phyloP scores from a whole-genome alignment of 2,113 vertebrate species.

The Oncorhynchus kisutch region DNA sequence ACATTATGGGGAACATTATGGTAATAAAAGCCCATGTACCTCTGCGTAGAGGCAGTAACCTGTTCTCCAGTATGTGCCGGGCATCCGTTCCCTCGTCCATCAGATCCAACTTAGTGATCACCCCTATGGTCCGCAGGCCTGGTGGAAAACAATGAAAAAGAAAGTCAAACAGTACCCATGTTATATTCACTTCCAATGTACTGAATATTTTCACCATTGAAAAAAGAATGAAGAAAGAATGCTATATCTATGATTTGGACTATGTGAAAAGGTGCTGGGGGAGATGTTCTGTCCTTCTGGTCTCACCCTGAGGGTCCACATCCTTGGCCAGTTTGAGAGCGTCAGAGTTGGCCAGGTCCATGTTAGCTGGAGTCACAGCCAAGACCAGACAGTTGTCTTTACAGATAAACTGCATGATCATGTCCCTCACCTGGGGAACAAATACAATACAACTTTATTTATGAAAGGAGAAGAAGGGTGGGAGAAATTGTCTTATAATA shows the following conservation, averaged over 20 bases:
- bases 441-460: no score
- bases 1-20: background rate
- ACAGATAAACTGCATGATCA: conserved; percentile 93
- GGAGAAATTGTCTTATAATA: no score
- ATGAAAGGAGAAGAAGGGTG: no score
- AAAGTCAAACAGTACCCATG: background rate
- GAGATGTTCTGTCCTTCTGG: conserved; percentile 38
- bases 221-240: no score
- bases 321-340: conserved; percentile 94
- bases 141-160: background rate
- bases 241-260: no score
- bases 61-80: conserved; percentile 87
- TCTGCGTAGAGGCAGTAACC: conserved; percentile 88
- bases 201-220: no score
- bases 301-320: conserved; percentile 90
- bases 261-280: no score
- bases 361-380: conserved; percentile 94
- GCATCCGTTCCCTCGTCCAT: conserved; percentile 95
- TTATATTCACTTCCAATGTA: no score
- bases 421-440: conserved; percentile 70
- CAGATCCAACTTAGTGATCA: conserved; percentile 93
- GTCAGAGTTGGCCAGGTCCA: conserved; percentile 92
- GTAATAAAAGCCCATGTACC: conserved; percentile 65
- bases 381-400: conserved; percentile 90
- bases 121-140: conserved; percentile 91